Base-by-base conservation (phyloP, 2,113 vertebrate genomes). In the Odontophorus gujanensis region DNA sequence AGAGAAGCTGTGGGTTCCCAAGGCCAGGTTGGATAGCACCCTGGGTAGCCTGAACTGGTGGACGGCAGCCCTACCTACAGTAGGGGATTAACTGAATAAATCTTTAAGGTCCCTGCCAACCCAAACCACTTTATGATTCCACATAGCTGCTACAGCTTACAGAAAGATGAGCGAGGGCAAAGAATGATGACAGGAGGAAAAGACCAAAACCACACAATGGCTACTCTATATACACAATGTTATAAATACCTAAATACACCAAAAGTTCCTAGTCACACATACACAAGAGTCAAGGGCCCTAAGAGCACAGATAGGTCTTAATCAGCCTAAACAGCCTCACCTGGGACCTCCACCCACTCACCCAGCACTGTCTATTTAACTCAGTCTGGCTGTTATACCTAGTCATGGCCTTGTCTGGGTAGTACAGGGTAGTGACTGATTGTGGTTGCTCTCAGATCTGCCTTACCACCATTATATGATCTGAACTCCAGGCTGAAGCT, bases 351-450 rank as follows among this genome's bases (percentile, higher is more conserved):
- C 36, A 73, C 32, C 7, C 8, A 21, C 13, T 32, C 9, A 4
- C 8, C 7, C 24, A 42, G 19, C 21, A 20, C 38, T 43, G 26
- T 8, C 16, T 85, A 11, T 51, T 86, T 43, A 43, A 30, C 13
- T 43, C 38, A 7, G 19, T 6, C 51, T 50, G 14, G 18, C 2
- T 7, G 5, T 1, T 40, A 3, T 34, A 1, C 4, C 0, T n/a
- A 59, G 2, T 0, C 2, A 1, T 7, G 8, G 61, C 0, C 11
- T 9, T 2, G 59, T 7, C 8, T 26, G 6, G 26, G 19, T 13
- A 32, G 40, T 26, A 32, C 6, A 20, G 40, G 40, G 2, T 19
- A 63, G 36, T 11, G 8, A 62, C 8, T 74, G n/a, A 26, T 2
- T 18, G 7, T 42, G 63, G 58, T 4, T 62, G 6, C 40, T 62